Evolutionary conservation across 2,797 vertebrate species (phyloP).

Genomic region (Acanthopagrus latus): DNA sequence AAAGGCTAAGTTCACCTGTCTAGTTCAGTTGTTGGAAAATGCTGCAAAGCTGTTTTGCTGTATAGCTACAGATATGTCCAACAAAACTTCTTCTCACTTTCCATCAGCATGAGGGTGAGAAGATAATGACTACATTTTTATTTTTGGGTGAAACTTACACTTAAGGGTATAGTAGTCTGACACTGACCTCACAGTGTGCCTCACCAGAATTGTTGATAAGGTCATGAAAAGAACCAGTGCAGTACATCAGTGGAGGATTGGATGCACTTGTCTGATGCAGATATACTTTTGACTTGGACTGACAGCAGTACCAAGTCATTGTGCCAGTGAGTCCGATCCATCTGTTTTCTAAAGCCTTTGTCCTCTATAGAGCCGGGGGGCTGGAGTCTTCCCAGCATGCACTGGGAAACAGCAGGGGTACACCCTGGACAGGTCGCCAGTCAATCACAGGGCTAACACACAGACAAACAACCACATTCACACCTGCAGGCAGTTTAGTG

Average conservation of each 20-base stretch:
- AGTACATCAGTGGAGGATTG: background rate
- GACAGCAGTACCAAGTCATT: background rate
- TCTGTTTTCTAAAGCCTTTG: constrained; percentile 19
- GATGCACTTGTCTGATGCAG: background rate
- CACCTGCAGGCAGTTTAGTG: constrained; percentile 2
- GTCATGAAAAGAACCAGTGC: background rate
- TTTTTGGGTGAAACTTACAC: too few relatives aligned
- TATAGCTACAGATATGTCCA: too few relatives aligned
- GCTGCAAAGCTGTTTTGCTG: too few relatives aligned
- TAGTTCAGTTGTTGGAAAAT: too few relatives aligned
- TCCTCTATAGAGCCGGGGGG: background rate
- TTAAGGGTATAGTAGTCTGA: background rate
- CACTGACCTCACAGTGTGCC: background rate
- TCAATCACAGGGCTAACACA: constrained; percentile 4
- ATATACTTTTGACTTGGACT: constrained; percentile 2
- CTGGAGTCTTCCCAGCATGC: constrained; percentile 25
- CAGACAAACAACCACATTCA: background rate
- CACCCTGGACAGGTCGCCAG: background rate
- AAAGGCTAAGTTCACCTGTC: too few relatives aligned
- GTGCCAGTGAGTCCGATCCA: background rate
- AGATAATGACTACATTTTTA: too few relatives aligned
- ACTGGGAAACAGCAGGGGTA: constrained; percentile 1
- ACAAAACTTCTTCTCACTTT: too few relatives aligned
- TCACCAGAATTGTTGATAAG: background rate
- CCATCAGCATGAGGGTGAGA: too few relatives aligned